These are phyloP conservation scores for Gallinago paraguaiae DNA, from an alignment of 2,113 vertebrate genomes.

Conservation along the genomic window DNA sequence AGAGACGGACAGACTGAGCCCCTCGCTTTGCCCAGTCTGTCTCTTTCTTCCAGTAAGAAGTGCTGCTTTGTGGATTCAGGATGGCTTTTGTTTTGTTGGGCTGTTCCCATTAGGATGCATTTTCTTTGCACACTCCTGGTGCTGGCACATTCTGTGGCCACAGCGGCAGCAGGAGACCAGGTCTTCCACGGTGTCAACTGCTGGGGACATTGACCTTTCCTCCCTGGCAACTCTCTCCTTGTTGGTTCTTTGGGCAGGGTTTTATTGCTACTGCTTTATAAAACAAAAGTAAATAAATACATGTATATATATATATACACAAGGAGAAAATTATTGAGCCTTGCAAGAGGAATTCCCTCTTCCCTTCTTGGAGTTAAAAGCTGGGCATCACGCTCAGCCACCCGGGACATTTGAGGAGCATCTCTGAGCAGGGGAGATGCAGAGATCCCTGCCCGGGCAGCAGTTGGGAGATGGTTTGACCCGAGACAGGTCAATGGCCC, in stretches of 20 bases:
- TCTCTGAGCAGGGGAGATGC: rapidly evolving
- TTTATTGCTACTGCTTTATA: neutral
- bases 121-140: neutral
- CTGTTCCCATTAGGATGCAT: constrained; percentile 15
- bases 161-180: neutral
- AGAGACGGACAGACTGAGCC: neutral
- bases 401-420: rapidly evolving
- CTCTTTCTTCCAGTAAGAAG: neutral
- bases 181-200: neutral
- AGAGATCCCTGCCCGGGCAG: neutral
- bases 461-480: neutral
- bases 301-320: neutral
- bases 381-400: rapidly evolving
- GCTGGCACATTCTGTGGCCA: neutral
- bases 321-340: neutral
- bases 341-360: neutral
- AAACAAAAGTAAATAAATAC: neutral
- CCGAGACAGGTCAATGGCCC: rapidly evolving
- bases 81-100: neutral
- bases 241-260: neutral
- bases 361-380: neutral
- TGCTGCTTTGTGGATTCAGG: neutral
- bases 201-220: neutral
- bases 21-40: neutral
- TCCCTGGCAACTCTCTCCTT: neutral